These are phyloP conservation scores for Ptilorrhoa leucosticta DNA, from an alignment of 2,113 vertebrate species.

Conservation along the genomic window DNA sequence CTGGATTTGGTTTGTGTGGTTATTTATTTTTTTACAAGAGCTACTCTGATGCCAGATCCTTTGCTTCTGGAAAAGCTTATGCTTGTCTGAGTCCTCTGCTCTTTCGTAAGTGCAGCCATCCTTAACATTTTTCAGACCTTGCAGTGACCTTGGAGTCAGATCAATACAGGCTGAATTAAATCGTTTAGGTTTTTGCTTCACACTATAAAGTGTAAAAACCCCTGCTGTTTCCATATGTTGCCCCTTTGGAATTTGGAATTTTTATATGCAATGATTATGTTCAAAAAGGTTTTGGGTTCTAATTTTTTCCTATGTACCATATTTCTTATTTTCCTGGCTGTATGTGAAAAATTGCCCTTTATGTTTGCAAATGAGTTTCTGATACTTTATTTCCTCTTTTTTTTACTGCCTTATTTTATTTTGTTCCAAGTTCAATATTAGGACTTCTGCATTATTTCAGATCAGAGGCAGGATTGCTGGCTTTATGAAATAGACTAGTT, in stretches of 20 bases:
- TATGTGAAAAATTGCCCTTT: not conserved
- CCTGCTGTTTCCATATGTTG: not conserved
- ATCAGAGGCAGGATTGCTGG: not conserved
- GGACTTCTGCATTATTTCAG: not conserved
- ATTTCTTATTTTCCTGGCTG: not conserved
- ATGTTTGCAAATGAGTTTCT: not conserved
- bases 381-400: not conserved
- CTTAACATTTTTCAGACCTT: not conserved
- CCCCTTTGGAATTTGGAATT: not conserved
- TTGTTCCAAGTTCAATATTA: not conserved
- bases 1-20: not conserved
- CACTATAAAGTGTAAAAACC: not conserved
- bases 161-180: not conserved
- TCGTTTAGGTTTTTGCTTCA: not conserved
- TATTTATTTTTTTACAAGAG: not conserved
- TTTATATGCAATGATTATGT: not conserved
- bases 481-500: not conserved
- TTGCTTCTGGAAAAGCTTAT: not conserved
- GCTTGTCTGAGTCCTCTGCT: not conserved
- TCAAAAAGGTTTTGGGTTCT: not conserved
- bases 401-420: not conserved
- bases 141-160: not conserved
- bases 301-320: not conserved
- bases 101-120: not conserved
- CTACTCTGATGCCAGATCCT: not conserved